Evolutionary conservation across 2,113 vertebrate genomes (phyloP).

Genomic region (Carassius gibelio): DNA sequence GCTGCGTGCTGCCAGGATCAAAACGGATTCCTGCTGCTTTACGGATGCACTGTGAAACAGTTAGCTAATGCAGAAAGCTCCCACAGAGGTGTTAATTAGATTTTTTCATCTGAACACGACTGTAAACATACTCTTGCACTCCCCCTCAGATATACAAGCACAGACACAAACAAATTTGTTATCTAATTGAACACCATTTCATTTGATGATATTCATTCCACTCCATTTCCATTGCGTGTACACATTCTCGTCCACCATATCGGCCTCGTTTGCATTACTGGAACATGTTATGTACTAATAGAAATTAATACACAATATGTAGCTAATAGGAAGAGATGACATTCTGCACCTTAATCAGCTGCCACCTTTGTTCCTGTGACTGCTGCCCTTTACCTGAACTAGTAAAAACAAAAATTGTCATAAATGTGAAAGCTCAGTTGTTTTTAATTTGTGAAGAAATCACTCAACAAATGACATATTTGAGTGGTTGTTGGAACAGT

Average conservation of each 20-base stretch:
- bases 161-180: slow-evolving; percentile 31
- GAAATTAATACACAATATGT: slow-evolving; percentile 51
- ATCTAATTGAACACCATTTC: slow-evolving; percentile 49
- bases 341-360: slow-evolving; percentile 43
- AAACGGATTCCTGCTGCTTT: slow-evolving; percentile 15
- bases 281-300: slow-evolving; percentile 51
- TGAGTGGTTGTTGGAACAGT: background rate
- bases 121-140: slow-evolving; percentile 11
- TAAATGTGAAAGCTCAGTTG: background rate
- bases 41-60: slow-evolving; percentile 6
- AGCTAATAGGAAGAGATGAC: slow-evolving; percentile 47
- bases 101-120: slow-evolving; percentile 8
- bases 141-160: background rate
- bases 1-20: slow-evolving; percentile 3
- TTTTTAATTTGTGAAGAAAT: background rate
- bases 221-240: slow-evolving; percentile 28
- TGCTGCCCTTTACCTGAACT: background rate
- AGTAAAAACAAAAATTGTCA: background rate
- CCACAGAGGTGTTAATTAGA: slow-evolving; percentile 41
- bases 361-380: background rate
- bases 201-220: slow-evolving; percentile 50
- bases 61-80: slow-evolving; percentile 30
- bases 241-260: slow-evolving; percentile 37
- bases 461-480: background rate
- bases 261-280: slow-evolving; percentile 50